Evolutionary conservation across 2,113 vertebrate genomes (phyloP).

Genomic region (Corythaeola cristata): DNA sequence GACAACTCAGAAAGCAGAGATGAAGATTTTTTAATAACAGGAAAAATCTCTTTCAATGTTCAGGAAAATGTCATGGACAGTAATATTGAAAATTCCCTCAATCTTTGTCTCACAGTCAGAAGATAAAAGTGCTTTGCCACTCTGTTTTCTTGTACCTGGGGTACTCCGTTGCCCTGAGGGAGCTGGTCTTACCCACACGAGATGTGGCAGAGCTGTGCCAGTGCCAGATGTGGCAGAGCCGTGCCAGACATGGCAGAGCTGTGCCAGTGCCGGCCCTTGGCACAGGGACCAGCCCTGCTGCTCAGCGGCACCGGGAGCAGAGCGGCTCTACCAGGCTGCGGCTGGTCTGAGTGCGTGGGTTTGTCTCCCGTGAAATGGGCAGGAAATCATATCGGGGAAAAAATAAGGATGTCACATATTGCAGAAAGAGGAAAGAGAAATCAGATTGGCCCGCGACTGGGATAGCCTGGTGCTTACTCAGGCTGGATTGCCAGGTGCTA

Average conservation of each 20-base stretch:
- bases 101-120: not conserved
- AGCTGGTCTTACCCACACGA: not conserved
- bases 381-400: not conserved
- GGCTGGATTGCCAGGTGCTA: constrained; percentile 35
- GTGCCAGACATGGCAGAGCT: not conserved
- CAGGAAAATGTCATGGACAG: not conserved
- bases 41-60: not conserved
- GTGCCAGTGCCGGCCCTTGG: too few species aligned
- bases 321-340: not conserved
- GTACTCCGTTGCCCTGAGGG: not conserved
- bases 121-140: not conserved
- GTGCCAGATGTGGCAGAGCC: not conserved
- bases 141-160: not conserved
- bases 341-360: not conserved
- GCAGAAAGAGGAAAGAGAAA: not conserved
- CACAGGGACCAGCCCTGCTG: not conserved
- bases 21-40: not conserved
- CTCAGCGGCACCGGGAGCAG: not conserved
- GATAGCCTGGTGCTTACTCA: constrained; percentile 9
- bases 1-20: not conserved
- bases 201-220: too few species aligned
- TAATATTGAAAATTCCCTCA: not conserved
- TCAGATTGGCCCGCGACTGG: not conserved
- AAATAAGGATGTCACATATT: not conserved
- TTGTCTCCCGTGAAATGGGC: not conserved